These are phyloP conservation scores for Yponomeuta sedellus DNA, from an alignment of 2,888 invertebrate species.

Conservation along the genomic window DNA sequence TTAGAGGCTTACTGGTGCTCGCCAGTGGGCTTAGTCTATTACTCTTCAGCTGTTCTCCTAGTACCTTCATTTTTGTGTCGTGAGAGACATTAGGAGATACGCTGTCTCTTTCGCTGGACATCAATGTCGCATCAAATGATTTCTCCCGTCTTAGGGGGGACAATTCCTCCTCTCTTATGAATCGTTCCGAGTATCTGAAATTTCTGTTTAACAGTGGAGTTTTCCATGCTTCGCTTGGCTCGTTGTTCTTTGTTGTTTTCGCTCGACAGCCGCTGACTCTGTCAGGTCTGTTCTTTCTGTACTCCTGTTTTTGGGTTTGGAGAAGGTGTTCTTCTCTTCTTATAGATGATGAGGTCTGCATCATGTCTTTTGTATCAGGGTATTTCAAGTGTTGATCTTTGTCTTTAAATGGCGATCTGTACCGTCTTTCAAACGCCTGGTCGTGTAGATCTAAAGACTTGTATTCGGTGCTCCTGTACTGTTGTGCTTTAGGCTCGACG, in stretches of 20 bases:
- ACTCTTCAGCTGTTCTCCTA: conserved; percentile 50
- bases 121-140: conserved; percentile 66
- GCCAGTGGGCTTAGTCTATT: conserved; percentile 49
- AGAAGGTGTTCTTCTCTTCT: conserved; percentile 68
- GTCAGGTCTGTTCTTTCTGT: conserved; percentile 65
- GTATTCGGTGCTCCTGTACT: conserved; percentile 51
- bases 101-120: conserved; percentile 49
- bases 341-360: conserved; percentile 55
- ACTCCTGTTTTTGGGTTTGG: conserved; percentile 67
- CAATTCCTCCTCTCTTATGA: conserved; percentile 57
- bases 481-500: conserved; percentile 43
- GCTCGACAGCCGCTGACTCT: conserved; percentile 67
- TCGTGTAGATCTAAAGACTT: conserved; percentile 57
- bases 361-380: conserved; percentile 61
- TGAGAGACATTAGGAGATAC: conserved; percentile 52
- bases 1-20: conserved; percentile 56
- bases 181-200: conserved; percentile 70
- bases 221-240: conserved; percentile 61
- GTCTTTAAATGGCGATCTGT: conserved; percentile 62
- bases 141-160: conserved; percentile 65
- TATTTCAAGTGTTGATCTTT: conserved; percentile 63
- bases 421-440: conserved; percentile 59
- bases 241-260: conserved; percentile 62
- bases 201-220: conserved; percentile 64
- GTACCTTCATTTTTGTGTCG: conserved; percentile 49